phyloP scores from a whole-genome alignment of 2,797 vertebrate species.

The Acanthurus tractus region DNA sequence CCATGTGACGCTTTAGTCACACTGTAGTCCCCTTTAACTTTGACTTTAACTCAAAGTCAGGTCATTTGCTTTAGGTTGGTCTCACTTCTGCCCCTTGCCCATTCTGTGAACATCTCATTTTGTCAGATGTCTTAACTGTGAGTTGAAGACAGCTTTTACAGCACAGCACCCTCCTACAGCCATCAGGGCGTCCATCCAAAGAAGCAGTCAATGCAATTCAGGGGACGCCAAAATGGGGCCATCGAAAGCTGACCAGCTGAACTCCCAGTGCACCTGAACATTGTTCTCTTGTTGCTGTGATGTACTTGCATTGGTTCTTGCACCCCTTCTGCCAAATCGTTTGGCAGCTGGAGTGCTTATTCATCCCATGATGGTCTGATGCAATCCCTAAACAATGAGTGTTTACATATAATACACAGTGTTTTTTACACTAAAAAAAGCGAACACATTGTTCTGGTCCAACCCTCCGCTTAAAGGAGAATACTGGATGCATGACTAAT shows the following conservation, averaged over 20 bases:
- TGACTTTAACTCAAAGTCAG: neutral
- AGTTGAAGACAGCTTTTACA: slow-evolving; percentile 19
- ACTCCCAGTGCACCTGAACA: slow-evolving; percentile 1
- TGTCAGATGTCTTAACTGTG: slow-evolving; percentile 8
- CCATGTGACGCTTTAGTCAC: slow-evolving; percentile 28
- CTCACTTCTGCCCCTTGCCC: neutral
- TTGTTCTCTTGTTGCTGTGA: slow-evolving; percentile 18
- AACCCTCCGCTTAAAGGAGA: slow-evolving; percentile 18
- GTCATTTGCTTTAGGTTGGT: slow-evolving; percentile 5
- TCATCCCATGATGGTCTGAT: slow-evolving; percentile 13
- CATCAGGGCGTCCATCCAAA: slow-evolving; percentile 1
- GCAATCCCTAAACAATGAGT: slow-evolving; percentile 17
- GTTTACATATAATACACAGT: slow-evolving; percentile 25
- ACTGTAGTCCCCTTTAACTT: slow-evolving; percentile 7
- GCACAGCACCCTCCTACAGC: slow-evolving; percentile 17
- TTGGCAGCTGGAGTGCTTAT: slow-evolving; percentile 25
- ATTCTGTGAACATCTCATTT: slow-evolving; percentile 10
- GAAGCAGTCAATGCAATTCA: neutral
- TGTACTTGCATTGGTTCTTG: slow-evolving; percentile 12
- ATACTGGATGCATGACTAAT: slow-evolving; percentile 18
- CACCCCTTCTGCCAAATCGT: slow-evolving; percentile 23
- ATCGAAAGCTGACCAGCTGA: neutral
- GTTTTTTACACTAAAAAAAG: slow-evolving; percentile 25
- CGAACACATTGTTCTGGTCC: neutral
- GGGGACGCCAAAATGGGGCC: slow-evolving; percentile 16